Conservation (phyloP, 1,140 invertebrate genomes). For the Palaemon carinicauda region DNA sequence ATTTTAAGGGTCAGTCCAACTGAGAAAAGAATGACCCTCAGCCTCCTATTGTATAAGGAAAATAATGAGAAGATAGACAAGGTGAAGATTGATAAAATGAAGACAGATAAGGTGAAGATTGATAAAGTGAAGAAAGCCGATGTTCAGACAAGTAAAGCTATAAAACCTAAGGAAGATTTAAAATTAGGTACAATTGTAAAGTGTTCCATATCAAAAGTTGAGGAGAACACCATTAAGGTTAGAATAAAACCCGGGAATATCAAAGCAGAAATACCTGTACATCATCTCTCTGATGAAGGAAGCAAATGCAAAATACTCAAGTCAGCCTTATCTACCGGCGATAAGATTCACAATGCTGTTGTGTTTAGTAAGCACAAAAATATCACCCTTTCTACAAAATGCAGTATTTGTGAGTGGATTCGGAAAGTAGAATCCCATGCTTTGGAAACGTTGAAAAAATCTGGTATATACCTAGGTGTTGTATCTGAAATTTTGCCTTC, state of each 20-base stretch:
- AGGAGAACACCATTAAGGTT: neutral
- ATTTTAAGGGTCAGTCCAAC: neutral
- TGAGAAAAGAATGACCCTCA: constrained; percentile 16
- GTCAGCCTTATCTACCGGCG: neutral
- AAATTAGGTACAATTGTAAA: neutral
- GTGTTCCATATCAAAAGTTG: constrained; percentile 6
- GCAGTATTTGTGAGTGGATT: constrained; percentile 3
- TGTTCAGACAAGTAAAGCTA: too few species aligned
- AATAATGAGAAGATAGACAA: neutral
- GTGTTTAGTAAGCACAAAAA: neutral
- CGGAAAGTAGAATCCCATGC: neutral
- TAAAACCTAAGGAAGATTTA: neutral
- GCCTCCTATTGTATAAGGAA: neutral
- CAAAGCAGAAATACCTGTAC: constrained; percentile 11
- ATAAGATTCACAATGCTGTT: constrained; percentile 38
- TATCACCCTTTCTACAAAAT: neutral
- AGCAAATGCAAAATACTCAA: neutral
- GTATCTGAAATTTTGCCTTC: too few species aligned
- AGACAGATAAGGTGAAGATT: neutral
- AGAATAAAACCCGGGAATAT: neutral
- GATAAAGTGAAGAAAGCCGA: neutral
- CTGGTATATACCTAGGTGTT: too few species aligned
- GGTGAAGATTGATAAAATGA: neutral
- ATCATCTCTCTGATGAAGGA: constrained; percentile 14
- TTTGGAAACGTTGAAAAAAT: too few species aligned